phyloP scores from a whole-genome alignment of 1,140 invertebrate species.

The Macrobrachium nipponense region DNA sequence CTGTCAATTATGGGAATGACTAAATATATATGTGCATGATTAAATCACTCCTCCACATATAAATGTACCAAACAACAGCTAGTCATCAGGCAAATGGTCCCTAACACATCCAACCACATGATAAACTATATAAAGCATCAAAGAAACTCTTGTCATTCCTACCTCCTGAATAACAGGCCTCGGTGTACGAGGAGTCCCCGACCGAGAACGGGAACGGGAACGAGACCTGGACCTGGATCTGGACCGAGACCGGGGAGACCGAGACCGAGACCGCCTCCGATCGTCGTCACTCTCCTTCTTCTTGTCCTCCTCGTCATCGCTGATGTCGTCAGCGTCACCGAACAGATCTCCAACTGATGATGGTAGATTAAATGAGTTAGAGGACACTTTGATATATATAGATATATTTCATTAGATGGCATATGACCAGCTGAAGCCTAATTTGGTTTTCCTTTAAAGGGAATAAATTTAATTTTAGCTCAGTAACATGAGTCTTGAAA shows the following conservation, averaged over 20 bases:
- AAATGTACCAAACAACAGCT: too few species aligned
- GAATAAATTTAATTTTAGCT: too few species aligned
- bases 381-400: too few species aligned
- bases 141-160: neutral
- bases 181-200: constrained; percentile 14
- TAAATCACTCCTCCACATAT: too few species aligned
- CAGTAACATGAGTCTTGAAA: too few species aligned
- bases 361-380: too few species aligned
- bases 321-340: constrained; percentile 93
- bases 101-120: neutral
- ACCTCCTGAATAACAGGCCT: constrained; percentile 34
- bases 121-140: neutral
- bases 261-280: neutral
- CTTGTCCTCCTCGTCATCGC: constrained; percentile 69
- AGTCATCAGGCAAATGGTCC: too few species aligned
- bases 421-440: too few species aligned
- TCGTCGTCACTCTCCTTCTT: neutral
- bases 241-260: constrained; percentile 26
- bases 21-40: too few species aligned
- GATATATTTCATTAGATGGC: too few species aligned
- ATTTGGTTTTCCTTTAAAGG: too few species aligned
- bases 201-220: constrained; percentile 34
- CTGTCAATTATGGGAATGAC: too few species aligned
- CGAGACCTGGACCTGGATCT: constrained; percentile 27
- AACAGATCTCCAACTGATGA: constrained; percentile 82